Evolutionary conservation across 2,888 invertebrate genomes (phyloP), one percentile per base, ranked within the genome.

Genomic region (Pristionchus fissidentatus): DNA sequence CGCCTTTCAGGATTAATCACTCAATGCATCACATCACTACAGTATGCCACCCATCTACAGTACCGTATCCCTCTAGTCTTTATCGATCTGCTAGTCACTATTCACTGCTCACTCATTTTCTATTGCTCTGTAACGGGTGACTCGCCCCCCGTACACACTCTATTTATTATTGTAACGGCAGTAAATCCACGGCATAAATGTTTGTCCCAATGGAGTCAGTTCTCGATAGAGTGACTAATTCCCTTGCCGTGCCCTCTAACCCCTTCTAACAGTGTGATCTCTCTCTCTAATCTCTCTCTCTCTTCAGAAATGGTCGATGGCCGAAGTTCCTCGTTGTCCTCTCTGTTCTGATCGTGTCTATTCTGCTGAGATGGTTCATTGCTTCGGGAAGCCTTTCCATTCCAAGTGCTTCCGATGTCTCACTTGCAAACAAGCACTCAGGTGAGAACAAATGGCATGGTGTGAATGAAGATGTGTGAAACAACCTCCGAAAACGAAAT

Each of bases 371-470:
- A 87, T 87, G 79, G 87, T 88, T 57, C 88, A 87, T 29, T 90
- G 89, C 73, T 89, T 89, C 84, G 88, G 88, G 0, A 75, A 84
- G 60, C 84, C 87, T 41, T 90, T 87, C 52, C 89, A 90, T 81
- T 83, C 86, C 15, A 88, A 87, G 70, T 90, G 89, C 75, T 90
- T 90, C 86, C 82, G 89, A 83, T 90, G 89, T 80, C 13, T 66
- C 19, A 86, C 87, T 29, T 90, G 89, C 84, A 84, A 85, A 80
- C 89, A 88, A 62, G 84, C 87, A 15, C 80, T 90, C 62, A 87
- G 89, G 89, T 90, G 7, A 79, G 57, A 26, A 19, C 3, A 29
- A 32, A 35, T 49, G 49, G 77, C 26, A 29, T 13, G 52, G 22
- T 29, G 49, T 43, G 52, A 77, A 38, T 49, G 52, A 29, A n/a